Conservation (phyloP, 1,140 invertebrate species). For the Pemphigus obesinymphae region DNA sequence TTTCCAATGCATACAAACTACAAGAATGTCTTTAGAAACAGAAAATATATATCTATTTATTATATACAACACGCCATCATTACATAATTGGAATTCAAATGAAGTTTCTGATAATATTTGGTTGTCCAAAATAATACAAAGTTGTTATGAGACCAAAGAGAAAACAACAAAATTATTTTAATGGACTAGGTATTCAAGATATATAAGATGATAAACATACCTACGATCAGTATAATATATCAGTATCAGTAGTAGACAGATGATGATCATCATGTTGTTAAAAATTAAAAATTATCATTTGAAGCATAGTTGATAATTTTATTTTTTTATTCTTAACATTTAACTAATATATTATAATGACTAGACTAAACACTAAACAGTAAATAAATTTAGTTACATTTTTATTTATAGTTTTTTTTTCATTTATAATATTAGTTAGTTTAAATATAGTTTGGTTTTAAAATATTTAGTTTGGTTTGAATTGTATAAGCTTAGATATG, state of each 20-base stretch:
- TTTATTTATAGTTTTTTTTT: no score
- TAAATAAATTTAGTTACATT: no score
- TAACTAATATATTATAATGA: no score
- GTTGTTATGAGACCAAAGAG: neutral
- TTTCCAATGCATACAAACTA: neutral
- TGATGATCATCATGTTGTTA: neutral
- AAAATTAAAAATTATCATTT: neutral
- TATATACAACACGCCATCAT: neutral
- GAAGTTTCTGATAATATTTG: neutral
- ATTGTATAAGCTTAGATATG: no score
- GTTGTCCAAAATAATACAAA: neutral
- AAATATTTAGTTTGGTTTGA: no score
- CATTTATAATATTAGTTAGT: no score
- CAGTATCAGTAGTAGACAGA: neutral
- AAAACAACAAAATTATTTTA: neutral
- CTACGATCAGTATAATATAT: no score
- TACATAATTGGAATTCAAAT: neutral
- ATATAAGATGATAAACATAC: neutral
- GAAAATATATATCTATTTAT: slow-evolving; percentile 22
- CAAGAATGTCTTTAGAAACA: neutral
- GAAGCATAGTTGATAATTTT: no score
- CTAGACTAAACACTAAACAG: no score
- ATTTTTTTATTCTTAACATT: no score
- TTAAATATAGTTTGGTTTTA: no score
- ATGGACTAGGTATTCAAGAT: neutral